A percentile compares a stretch with the other conserved stretches of the same genome.
Evolutionary conservation across 2,888 invertebrate species (phyloP).

Genomic region (Leptopilina syphax): DNA sequence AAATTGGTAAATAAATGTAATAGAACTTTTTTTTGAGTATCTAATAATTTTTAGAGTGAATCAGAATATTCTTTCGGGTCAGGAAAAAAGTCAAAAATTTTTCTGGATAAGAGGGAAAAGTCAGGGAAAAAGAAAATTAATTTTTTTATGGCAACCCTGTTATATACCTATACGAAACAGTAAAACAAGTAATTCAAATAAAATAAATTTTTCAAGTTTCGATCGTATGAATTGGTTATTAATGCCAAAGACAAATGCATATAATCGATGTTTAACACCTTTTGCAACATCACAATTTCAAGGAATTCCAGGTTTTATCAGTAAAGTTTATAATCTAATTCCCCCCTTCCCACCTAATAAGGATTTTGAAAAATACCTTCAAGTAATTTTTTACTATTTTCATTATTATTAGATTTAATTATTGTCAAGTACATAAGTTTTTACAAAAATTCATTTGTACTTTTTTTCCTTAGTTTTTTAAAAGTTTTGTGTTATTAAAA

Average conservation of each 20-base stretch:
- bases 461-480: neutral
- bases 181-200: neutral
- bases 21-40: too few species aligned
- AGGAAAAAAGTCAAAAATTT: too few species aligned
- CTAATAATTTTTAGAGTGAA: too few species aligned
- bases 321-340: constrained; percentile 76
- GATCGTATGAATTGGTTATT: constrained; percentile 85
- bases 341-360: constrained; percentile 74
- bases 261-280: constrained; percentile 75
- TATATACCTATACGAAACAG: too few species aligned
- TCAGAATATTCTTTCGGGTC: too few species aligned
- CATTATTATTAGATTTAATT: neutral
- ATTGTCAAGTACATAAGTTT: neutral
- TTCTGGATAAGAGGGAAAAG: too few species aligned
- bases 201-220: constrained; percentile 71
- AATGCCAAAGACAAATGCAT: constrained; percentile 78
- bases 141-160: too few species aligned
- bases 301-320: constrained; percentile 65
- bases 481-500: constrained; percentile 16
- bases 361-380: constrained; percentile 55
- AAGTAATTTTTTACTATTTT: constrained; percentile 40
- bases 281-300: constrained; percentile 78
- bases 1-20: too few species aligned
- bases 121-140: too few species aligned
- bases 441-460: neutral